A percentile compares a stretch with the other conserved stretches of the same genome.
phyloP scores from a whole-genome alignment of 2,113 vertebrate species.

The Urocynchramus pylzowi region DNA sequence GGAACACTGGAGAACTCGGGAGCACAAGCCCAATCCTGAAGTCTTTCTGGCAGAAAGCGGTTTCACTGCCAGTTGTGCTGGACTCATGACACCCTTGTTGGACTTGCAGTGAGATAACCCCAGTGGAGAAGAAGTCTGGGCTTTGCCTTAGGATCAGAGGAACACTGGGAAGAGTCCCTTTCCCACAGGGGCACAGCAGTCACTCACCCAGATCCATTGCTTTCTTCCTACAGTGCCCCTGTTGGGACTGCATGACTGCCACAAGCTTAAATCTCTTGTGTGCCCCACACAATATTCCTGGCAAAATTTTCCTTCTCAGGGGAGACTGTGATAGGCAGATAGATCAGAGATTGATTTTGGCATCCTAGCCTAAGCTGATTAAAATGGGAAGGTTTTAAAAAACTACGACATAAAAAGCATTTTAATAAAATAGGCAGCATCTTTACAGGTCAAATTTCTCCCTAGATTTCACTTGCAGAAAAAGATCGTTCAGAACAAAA shows the following conservation, averaged over 20 bases:
- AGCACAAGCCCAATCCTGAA: neutral
- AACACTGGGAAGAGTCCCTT: neutral
- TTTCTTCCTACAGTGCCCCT: neutral
- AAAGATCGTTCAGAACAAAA: neutral
- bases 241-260: neutral
- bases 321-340: neutral
- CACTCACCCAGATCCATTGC: accelerated
- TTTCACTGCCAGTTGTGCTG: neutral
- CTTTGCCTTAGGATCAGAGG: neutral
- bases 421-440: neutral
- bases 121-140: neutral
- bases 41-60: neutral
- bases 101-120: neutral
- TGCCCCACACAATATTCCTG: too few relatives aligned
- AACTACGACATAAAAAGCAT: neutral
- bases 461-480: neutral
- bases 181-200: neutral
- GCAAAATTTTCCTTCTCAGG: neutral
- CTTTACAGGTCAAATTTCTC: neutral
- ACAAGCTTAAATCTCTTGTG: neutral
- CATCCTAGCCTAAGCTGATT: neutral
- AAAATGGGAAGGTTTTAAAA: neutral
- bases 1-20: neutral
- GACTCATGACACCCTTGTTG: accelerated
- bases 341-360: neutral